phyloP scores from a whole-genome alignment of 2,888 invertebrate species.

The Mesorhabditis sp. region DNA sequence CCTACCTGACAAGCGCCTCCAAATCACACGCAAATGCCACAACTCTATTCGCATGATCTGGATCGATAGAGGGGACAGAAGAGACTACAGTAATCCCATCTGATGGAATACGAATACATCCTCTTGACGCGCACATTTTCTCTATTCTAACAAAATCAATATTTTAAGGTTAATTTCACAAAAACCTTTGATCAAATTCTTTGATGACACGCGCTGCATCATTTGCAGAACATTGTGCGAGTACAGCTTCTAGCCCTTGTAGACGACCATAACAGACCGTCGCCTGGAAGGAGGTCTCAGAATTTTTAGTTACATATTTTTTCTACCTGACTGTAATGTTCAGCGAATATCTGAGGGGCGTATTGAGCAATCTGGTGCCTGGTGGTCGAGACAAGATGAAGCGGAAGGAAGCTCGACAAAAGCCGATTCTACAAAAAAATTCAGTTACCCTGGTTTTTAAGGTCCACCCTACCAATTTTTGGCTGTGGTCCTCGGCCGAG shows the following conservation, averaged over 20 bases:
- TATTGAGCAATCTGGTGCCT: constrained; percentile 46
- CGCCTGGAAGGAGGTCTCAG: constrained; percentile 21
- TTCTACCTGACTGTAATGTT: constrained; percentile 38
- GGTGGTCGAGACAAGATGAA: constrained; percentile 43
- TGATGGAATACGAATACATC: constrained; percentile 27
- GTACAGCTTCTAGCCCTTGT: constrained; percentile 44
- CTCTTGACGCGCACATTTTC: constrained; percentile 19
- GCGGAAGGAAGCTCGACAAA: constrained; percentile 45
- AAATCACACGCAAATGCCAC: constrained; percentile 36
- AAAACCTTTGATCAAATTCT: constrained; percentile 37
- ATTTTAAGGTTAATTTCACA: not conserved
- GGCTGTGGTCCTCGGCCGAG: constrained; percentile 31
- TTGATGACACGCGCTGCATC: constrained; percentile 50
- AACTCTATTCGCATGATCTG: constrained; percentile 32
- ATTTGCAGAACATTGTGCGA: constrained; percentile 46
- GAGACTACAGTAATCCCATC: not conserved
- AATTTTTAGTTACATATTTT: constrained; percentile 9
- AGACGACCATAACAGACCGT: constrained; percentile 49
- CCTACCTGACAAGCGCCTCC: constrained; percentile 26
- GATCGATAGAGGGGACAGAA: constrained; percentile 20
- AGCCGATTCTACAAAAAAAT: constrained; percentile 41
- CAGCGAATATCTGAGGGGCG: constrained; percentile 45
- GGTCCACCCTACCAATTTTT: constrained; percentile 29
- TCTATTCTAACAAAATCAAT: constrained; percentile 19
- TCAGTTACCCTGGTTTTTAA: constrained; percentile 6